Conservation (phyloP, 2,888 invertebrate species). For the Teleiodes luculella region DNA sequence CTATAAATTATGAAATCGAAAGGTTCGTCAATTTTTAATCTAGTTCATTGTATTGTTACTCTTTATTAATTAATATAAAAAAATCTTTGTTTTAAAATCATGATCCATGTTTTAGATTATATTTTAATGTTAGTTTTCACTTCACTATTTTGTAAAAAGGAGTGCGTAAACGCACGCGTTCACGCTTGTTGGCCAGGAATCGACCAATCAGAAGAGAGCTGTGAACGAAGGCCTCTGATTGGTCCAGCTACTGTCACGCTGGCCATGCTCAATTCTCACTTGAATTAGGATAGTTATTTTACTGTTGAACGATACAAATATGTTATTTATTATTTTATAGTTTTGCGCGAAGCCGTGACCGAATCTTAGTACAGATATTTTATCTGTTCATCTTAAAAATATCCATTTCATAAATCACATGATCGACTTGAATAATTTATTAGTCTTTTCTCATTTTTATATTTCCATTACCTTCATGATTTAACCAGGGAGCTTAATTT, state of each 20-base stretch:
- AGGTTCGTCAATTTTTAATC: slow-evolving; percentile 18
- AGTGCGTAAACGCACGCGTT: slow-evolving; percentile 20
- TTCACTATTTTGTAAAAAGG: slow-evolving; percentile 13
- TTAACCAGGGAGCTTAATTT: too few species aligned
- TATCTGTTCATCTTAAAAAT: background rate
- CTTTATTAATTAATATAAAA: background rate
- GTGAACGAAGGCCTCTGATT: slow-evolving; percentile 14
- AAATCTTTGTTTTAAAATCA: slow-evolving; percentile 7
- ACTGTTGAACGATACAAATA: slow-evolving; percentile 12
- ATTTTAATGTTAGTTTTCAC: slow-evolving; percentile 10
- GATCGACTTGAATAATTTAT: too few species aligned
- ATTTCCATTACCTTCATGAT: too few species aligned
- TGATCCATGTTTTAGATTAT: slow-evolving; percentile 9
- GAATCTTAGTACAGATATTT: slow-evolving; percentile 10
- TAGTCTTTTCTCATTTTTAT: too few species aligned
- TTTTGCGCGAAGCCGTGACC: slow-evolving; percentile 16
- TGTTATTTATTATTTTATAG: slow-evolving; percentile 11
- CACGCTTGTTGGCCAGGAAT: slow-evolving; percentile 21
- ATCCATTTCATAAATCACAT: too few species aligned
- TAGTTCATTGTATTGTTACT: slow-evolving; percentile 7
- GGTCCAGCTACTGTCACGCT: slow-evolving; percentile 24
- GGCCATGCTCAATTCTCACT: slow-evolving; percentile 34
- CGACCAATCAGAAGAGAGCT: slow-evolving; percentile 8
- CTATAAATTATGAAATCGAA: slow-evolving; percentile 23
- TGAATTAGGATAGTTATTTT: slow-evolving; percentile 21